Evolutionary conservation across 1,140 invertebrate species (phyloP).

Genomic region (Euwallacea similis): DNA sequence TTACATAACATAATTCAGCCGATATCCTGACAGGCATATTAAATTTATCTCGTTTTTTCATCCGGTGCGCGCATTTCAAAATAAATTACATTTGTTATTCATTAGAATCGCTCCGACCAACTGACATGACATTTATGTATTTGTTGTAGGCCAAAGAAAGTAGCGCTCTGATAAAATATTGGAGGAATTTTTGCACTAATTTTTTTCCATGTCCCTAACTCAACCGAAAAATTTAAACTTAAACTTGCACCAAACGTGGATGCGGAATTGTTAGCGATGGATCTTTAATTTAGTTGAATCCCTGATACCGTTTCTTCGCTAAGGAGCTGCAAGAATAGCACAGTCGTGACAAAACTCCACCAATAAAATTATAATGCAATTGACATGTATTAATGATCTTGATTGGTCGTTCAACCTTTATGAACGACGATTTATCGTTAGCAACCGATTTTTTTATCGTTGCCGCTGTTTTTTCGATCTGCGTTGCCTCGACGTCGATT

Average conservation of each 20-base stretch:
- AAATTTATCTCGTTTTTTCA: conserved; percentile 28
- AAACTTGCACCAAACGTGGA: too few species aligned
- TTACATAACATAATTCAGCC: conserved; percentile 30
- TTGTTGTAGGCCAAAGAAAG: conserved; percentile 30
- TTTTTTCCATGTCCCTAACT: too few species aligned
- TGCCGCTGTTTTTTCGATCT: conserved; percentile 4
- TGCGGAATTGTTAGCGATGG: too few species aligned
- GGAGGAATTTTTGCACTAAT: conserved; percentile 5
- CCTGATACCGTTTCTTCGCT: too few species aligned
- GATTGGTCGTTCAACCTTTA: conserved; percentile 29
- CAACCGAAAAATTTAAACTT: too few species aligned
- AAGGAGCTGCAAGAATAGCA: too few species aligned
- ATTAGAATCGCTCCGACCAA: conserved; percentile 17
- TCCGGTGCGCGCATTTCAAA: conserved; percentile 19
- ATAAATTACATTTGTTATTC: conserved; percentile 33
- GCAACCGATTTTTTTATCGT: conserved; percentile 30
- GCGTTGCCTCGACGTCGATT: conserved; percentile 23
- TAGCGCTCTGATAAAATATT: conserved; percentile 15
- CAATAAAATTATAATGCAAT: conserved; percentile 37
- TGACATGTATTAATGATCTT: conserved; percentile 42
- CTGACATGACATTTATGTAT: conserved; percentile 27
- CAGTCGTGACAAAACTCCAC: conserved; percentile 11
- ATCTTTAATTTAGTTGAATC: too few species aligned
- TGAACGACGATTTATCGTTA: conserved; percentile 27
- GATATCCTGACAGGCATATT: conserved; percentile 23